Evolutionary conservation across 2,797 vertebrate genomes (phyloP).

Genomic region (Coregonus sp.): DNA sequence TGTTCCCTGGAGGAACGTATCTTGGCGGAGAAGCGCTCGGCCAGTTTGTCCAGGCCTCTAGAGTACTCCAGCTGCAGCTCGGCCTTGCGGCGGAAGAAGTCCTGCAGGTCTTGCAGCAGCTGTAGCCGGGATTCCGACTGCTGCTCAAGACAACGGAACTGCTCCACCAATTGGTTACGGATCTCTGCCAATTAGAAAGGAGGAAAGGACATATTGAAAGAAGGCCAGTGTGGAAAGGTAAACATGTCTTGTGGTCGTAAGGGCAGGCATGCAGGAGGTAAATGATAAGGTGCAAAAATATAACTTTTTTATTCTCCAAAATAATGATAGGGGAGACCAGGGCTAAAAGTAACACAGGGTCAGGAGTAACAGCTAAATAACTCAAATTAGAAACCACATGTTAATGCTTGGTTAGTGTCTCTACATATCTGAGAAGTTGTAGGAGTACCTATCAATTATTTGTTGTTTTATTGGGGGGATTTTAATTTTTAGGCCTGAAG

Average conservation of each 20-base stretch:
- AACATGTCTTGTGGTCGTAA: background rate
- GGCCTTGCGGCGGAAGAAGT: slow-evolving; percentile 96
- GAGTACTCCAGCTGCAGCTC: slow-evolving; percentile 98
- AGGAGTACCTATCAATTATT: no score
- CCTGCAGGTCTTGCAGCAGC: slow-evolving; percentile 97
- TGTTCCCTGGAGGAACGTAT: slow-evolving; percentile 94
- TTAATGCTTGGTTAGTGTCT: no score
- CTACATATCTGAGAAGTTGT: no score
- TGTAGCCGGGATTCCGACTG: slow-evolving; percentile 95
- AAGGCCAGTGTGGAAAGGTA: background rate
- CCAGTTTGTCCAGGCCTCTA: slow-evolving; percentile 93
- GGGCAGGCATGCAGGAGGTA: no score
- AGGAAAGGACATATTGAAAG: background rate
- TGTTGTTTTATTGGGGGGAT: no score
- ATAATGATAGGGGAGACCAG: no score
- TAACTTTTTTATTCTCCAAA: no score
- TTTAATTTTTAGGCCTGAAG: no score
- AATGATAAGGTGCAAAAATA: no score
- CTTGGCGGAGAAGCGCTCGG: slow-evolving; percentile 94
- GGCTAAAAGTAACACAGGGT: no score
- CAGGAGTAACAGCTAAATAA: no score
- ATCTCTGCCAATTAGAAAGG: slow-evolving; percentile 81
- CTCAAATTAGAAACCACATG: no score
- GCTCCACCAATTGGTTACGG: slow-evolving; percentile 94
- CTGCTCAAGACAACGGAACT: slow-evolving; percentile 98